Percentiles rank a stretch among this genome's conserved stretches.
Evolutionary conservation across 2,888 invertebrate species (phyloP).

Genomic region (Nomada fabriciana): DNA sequence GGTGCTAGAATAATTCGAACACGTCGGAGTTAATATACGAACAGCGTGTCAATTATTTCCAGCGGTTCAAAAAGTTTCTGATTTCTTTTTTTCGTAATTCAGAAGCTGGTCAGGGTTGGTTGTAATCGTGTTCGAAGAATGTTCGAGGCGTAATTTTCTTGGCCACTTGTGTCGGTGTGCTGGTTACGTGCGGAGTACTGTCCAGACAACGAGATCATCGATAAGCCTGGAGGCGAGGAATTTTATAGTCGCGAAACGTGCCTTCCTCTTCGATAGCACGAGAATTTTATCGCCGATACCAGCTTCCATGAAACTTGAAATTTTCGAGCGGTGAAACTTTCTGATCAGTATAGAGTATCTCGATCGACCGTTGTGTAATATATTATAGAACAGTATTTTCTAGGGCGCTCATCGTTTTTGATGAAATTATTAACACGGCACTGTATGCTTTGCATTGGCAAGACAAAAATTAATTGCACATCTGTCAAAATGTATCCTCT

Average conservation of each 20-base stretch:
- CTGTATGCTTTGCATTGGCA: too few species aligned
- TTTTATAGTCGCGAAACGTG: conserved; percentile 51
- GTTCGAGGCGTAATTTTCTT: conserved; percentile 14
- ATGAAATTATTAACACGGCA: background rate
- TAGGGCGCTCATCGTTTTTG: background rate
- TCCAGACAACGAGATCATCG: conserved; percentile 33
- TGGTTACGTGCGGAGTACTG: conserved; percentile 38
- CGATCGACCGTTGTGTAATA: background rate
- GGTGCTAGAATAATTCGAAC: background rate
- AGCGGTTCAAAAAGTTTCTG: too few species aligned
- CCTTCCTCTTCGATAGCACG: conserved; percentile 8
- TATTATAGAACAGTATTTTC: background rate
- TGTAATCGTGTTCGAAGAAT: conserved; percentile 9
- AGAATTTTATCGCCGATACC: conserved; percentile 46
- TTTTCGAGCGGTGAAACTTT: conserved; percentile 9
- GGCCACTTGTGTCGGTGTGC: conserved; percentile 9
- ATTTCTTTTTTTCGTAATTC: background rate
- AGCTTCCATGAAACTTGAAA: conserved; percentile 9
- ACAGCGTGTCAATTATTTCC: too few species aligned
- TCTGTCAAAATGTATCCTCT: background rate
- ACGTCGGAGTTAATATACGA: background rate
- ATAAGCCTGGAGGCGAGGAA: conserved; percentile 39
- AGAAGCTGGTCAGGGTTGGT: background rate
- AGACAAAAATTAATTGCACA: too few species aligned
- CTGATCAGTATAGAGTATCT: background rate